Evolutionary conservation across 2,797 vertebrate species (phyloP).

Genomic region (Nannoperca obscura): DNA sequence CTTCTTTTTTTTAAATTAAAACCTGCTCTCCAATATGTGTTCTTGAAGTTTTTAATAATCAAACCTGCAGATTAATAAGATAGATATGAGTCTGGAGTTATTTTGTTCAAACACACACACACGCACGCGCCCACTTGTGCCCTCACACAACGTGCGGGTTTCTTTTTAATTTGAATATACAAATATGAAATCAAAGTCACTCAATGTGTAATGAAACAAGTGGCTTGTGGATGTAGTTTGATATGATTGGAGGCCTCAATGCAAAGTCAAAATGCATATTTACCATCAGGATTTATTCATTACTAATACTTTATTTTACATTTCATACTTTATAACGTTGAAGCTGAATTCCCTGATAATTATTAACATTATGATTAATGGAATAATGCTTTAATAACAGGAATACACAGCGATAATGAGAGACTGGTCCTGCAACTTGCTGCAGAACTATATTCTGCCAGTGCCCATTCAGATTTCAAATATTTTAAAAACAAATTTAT

Average conservation of each 20-base stretch:
- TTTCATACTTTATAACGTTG: neutral
- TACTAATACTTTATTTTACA: neutral
- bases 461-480: neutral
- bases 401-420: neutral
- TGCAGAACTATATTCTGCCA: neutral
- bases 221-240: neutral
- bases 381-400: neutral
- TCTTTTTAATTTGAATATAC: neutral
- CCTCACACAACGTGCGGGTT: neutral
- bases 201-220: neutral
- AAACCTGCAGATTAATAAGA: neutral
- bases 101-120: neutral
- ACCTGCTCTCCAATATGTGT: conserved; percentile 5
- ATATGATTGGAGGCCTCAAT: conserved; percentile 25
- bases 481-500: neutral
- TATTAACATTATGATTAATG: neutral
- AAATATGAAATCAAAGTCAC: neutral
- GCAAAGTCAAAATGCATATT: conserved; percentile 10
- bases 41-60: conserved; percentile 4
- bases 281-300: neutral
- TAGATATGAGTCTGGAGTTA: neutral
- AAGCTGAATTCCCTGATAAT: neutral
- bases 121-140: no score
- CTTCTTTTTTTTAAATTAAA: neutral
- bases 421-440: no score